Evolutionary conservation across 2,888 invertebrate genomes (phyloP).

Genomic region (Cheiracanthium punctorium): DNA sequence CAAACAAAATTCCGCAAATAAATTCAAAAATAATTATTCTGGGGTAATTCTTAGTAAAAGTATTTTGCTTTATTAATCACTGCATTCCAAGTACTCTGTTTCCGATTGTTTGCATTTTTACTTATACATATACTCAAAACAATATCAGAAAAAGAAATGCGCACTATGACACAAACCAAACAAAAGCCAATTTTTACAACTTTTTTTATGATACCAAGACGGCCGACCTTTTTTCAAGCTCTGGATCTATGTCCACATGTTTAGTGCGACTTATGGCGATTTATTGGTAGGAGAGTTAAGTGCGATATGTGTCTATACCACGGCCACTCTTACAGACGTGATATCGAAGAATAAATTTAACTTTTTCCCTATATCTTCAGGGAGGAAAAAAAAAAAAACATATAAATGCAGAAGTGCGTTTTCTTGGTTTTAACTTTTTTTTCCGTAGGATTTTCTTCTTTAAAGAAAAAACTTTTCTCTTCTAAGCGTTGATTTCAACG

Average conservation of each 20-base stretch:
- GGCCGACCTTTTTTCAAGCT: not conserved
- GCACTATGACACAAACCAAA: not conserved
- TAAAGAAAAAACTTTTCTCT: constrained; percentile 34
- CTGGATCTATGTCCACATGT: not conserved
- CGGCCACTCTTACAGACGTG: constrained; percentile 17
- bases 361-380: constrained; percentile 23
- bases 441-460: constrained; percentile 39
- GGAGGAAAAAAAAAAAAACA: constrained; percentile 40
- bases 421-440: constrained; percentile 57
- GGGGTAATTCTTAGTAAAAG: not conserved
- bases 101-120: too few relatives aligned
- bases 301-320: constrained; percentile 34
- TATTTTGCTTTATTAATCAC: not conserved
- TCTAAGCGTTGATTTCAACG: constrained; percentile 64
- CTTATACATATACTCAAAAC: too few relatives aligned
- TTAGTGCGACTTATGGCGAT: constrained; percentile 8
- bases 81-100: not conserved
- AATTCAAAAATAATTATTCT: too few relatives aligned
- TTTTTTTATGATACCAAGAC: not conserved
- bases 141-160: not conserved
- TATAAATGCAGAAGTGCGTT: constrained; percentile 63
- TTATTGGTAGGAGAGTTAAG: constrained; percentile 30
- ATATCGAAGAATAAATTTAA: constrained; percentile 38
- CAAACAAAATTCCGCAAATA: too few relatives aligned
- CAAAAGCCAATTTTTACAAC: not conserved